Conservation (phyloP, 2,888 invertebrate genomes). For the Conchocele bisecta region DNA sequence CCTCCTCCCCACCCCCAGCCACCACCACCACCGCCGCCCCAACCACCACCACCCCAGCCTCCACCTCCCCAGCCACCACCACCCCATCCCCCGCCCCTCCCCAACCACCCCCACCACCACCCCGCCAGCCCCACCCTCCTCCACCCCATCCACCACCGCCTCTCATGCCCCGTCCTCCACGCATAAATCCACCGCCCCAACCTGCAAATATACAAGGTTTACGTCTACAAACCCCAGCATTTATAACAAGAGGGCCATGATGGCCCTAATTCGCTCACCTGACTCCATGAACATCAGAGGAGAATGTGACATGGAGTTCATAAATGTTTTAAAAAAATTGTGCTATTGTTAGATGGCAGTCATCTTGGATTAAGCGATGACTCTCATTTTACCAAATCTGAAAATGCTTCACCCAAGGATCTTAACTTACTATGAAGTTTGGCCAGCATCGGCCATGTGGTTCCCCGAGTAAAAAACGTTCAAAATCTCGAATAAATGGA, state of each 20-base stretch:
- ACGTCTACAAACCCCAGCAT: neutral
- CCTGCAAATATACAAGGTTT: neutral
- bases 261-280: neutral
- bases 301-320: no score
- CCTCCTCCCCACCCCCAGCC: conserved; percentile 34
- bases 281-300: no score
- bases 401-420: no score
- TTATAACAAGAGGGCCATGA: neutral
- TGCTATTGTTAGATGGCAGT: no score
- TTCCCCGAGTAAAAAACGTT: no score
- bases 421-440: no score
- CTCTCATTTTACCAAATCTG: no score
- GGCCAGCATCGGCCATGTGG: no score
- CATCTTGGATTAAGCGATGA: no score
- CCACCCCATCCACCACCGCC: conserved; percentile 16
- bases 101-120: conserved; percentile 34
- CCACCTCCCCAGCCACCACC: conserved; percentile 46
- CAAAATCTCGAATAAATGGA: no score
- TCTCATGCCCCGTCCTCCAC: conserved; percentile 3
- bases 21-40: conserved; percentile 17
- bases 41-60: conserved; percentile 37
- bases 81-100: conserved; percentile 25
- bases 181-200: neutral
- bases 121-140: conserved; percentile 3
- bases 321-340: no score